These are phyloP conservation scores for Spinus pinus DNA, from an alignment of 2,797 vertebrate genomes.

Conservation along the genomic window DNA sequence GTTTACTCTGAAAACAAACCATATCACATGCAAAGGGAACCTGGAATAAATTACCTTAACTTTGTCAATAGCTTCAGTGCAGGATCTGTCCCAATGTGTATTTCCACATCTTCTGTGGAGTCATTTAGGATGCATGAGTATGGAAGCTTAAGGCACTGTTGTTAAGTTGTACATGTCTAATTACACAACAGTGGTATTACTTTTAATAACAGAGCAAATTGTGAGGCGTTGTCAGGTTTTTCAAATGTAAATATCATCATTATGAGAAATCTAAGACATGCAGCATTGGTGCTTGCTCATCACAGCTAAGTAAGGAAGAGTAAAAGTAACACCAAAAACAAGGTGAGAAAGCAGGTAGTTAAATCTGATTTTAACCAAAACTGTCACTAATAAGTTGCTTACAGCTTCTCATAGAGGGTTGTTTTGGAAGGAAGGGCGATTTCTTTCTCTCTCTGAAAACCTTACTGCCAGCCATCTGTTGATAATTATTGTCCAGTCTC, in stretches of 20 bases:
- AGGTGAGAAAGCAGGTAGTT: slow-evolving; percentile 50
- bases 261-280: background rate
- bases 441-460: slow-evolving; percentile 68
- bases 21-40: background rate
- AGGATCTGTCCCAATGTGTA: background rate
- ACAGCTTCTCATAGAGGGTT: background rate
- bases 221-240: background rate
- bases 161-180: background rate
- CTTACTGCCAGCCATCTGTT: slow-evolving; percentile 88
- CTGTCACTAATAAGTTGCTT: slow-evolving; percentile 51
- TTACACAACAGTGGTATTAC: background rate
- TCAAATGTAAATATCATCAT: background rate
- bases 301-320: background rate
- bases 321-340: slow-evolving; percentile 60
- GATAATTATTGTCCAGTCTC: slow-evolving; percentile 92
- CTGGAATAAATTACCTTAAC: slow-evolving; percentile 8
- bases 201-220: background rate
- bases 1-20: background rate
- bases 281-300: background rate
- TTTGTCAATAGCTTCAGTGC: background rate
- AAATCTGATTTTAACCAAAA: slow-evolving; percentile 64
- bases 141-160: slow-evolving; percentile 65
- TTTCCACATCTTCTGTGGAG: slow-evolving; percentile 35
- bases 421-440: slow-evolving; percentile 44
- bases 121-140: slow-evolving; percentile 6